Evolutionary conservation across 2,113 vertebrate genomes (phyloP).

Genomic region (Etheostoma cragini): DNA sequence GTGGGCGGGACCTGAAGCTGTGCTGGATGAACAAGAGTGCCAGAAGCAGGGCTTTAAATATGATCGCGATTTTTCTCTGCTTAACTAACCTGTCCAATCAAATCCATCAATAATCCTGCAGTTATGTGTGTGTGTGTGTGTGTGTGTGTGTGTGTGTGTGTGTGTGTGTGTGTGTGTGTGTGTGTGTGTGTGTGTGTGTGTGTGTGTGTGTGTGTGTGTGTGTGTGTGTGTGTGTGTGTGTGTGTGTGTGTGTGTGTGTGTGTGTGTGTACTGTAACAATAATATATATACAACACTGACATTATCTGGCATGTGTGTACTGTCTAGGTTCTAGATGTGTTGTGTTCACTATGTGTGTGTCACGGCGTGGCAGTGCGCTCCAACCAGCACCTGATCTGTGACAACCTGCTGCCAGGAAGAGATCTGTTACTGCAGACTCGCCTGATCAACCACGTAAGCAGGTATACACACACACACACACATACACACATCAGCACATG

Average conservation of each 20-base stretch:
- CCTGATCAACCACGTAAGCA: constrained; percentile 95
- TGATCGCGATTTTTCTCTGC: background rate
- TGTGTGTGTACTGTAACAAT: background rate
- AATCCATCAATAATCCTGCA: background rate
- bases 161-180: background rate
- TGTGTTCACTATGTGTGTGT: constrained; percentile 97
- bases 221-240: background rate
- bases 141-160: background rate
- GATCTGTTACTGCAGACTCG: constrained; percentile 94
- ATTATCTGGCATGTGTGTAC: constrained; percentile 34
- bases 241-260: background rate
- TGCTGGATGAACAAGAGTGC: background rate
- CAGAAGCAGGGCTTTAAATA: background rate
- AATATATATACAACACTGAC: background rate
- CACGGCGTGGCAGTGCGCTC: constrained; percentile 95
- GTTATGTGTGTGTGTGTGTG: background rate
- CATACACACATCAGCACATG: background rate
- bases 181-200: background rate
- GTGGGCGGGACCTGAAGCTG: background rate
- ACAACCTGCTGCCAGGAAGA: constrained; percentile 95
- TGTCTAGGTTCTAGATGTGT: constrained; percentile 92
- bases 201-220: background rate
- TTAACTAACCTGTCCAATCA: background rate
- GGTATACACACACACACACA: constrained; percentile 79
- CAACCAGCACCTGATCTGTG: constrained; percentile 97